Evolutionary conservation across 2,888 invertebrate species (phyloP), one percentile per base, ranked within the genome.

Genomic region (Cheilosia vernalis): DNA sequence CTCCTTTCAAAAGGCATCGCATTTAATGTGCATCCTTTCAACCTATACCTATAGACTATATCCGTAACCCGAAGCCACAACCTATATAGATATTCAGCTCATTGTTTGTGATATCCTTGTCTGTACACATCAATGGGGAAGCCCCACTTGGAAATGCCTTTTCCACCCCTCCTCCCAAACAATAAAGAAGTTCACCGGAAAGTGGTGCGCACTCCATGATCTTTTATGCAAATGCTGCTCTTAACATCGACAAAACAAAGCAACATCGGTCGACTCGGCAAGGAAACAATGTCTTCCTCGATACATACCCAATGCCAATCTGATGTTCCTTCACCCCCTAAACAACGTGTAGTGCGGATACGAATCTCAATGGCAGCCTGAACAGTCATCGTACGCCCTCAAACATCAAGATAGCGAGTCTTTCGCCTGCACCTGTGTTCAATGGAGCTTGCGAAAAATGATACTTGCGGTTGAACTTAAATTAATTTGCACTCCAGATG

Each of bases 401-500:
- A 51, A 33, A 33, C 33, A 24, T 19, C 37, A 17, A 19, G 24
- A 61, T 30, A 30, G 30, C 30, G 30, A 60, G 47, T 47, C 53
- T 13, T 42, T 7, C 17, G 7, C 49, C 40, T 15, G 24, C 44
- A 37, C 2, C 58, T 13, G 21, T 30, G 58, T 56, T 78, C 78
- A 78, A 70, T 56, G 64, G 51, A 78, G 78, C 78, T 37, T 63
- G 30, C 21, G 51, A 15, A 30, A 49, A 73, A 47, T 56, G 79
- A 66, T 53, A 79, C 72, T 66, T 72, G 79, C 51, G 64, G 64
- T 15, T 47, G 58, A 64, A 64, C 64, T 64, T 66, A 79, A 79
- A 79, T 79, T 72, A 79, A 72, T 72, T 79, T 72, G 49, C 72
- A 64, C 79, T 64, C 6, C 24, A 72, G 58, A 47, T 58, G 58